These are phyloP conservation scores for Phainopepla nitens DNA, from an alignment of 2,113 vertebrate species.

Conservation along the genomic window DNA sequence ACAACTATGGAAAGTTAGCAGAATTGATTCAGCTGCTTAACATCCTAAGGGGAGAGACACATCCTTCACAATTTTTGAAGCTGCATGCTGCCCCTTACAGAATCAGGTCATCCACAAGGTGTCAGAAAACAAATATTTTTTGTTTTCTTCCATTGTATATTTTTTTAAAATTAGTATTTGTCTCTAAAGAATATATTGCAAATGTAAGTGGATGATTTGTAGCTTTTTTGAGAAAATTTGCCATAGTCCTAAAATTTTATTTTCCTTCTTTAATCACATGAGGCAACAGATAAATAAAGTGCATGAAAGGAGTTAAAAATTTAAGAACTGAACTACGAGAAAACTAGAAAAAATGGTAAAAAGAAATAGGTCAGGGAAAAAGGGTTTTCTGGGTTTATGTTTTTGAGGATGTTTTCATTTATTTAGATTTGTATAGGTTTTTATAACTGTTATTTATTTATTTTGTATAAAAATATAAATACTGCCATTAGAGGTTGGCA, in stretches of 20 bases:
- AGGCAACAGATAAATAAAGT: not conserved
- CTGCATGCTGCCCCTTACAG: not conserved
- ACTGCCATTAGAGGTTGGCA: not conserved
- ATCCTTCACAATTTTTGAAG: not conserved
- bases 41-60: not conserved
- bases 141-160: not conserved
- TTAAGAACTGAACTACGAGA: not conserved
- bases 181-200: not conserved
- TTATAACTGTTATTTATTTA: not conserved
- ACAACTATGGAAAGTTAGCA: not conserved
- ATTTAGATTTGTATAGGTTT: not conserved
- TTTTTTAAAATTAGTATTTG: not conserved
- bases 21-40: not conserved
- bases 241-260: not conserved
- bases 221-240: not conserved
- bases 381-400: not conserved
- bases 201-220: not conserved
- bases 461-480: not conserved
- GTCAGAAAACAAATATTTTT: not conserved
- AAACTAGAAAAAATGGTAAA: not conserved
- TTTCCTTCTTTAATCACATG: not conserved
- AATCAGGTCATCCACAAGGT: not conserved
- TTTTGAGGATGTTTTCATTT: too few relatives aligned
- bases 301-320: not conserved
- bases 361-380: not conserved